Evolutionary conservation across 2,113 vertebrate species (phyloP).

Genomic region (Gallinago media): DNA sequence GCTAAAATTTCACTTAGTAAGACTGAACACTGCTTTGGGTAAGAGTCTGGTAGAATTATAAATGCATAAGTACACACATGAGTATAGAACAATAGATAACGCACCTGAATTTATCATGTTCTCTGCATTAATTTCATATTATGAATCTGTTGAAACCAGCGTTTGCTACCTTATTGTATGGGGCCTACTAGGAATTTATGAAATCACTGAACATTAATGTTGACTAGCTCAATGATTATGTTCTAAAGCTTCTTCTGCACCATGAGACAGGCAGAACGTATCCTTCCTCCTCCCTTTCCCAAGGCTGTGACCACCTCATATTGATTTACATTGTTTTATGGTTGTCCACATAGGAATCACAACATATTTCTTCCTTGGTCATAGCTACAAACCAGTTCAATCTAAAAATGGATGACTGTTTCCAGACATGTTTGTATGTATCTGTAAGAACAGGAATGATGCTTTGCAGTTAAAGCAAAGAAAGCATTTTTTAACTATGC

Average conservation of each 20-base stretch:
- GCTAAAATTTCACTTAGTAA: background rate
- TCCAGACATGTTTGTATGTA: background rate
- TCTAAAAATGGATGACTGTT: background rate
- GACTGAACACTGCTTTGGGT: background rate
- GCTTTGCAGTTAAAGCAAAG: background rate
- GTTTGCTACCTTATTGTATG: accelerated
- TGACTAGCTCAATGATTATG: background rate
- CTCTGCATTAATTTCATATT: background rate
- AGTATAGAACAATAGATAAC: background rate
- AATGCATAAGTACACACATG: background rate
- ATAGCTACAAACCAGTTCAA: background rate
- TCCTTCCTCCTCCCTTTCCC: background rate
- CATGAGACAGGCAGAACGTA: background rate
- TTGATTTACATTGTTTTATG: accelerated
- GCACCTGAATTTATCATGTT: background rate
- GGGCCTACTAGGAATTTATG: background rate
- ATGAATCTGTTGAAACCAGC: background rate
- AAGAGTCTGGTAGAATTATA: background rate
- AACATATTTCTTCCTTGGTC: background rate
- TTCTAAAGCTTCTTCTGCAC: background rate
- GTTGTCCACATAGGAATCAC: background rate
- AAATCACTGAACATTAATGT: background rate
- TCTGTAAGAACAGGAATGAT: background rate
- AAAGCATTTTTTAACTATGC: background rate
- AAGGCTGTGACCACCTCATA: background rate